A percentile compares a stretch with the other conserved stretches of the same genome.
These are phyloP conservation scores for Drosophila watanabei DNA, from an alignment of 1,140 invertebrate genomes.

Conservation along the genomic window DNA sequence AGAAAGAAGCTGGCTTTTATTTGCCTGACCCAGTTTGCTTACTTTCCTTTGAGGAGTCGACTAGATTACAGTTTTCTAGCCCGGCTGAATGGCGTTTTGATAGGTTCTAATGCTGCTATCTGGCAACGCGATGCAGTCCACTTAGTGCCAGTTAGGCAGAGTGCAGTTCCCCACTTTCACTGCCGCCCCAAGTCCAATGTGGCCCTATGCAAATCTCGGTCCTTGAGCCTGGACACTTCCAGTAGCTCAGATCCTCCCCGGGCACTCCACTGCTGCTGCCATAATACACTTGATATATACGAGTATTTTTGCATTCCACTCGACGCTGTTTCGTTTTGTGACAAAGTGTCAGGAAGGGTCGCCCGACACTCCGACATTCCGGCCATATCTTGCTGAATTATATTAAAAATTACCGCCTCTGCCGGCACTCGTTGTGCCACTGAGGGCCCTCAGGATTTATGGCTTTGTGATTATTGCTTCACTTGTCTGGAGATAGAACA, in stretches of 20 bases:
- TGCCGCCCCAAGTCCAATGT: conserved; percentile 55
- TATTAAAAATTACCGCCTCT: conserved; percentile 76
- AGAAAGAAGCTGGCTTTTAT: conserved; percentile 34
- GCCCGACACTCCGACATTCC: conserved; percentile 64
- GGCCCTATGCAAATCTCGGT: conserved; percentile 65
- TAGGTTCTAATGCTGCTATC: conserved; percentile 79
- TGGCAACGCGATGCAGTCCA: conserved; percentile 77
- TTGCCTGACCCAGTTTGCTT: conserved; percentile 72
- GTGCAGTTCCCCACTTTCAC: conserved; percentile 57
- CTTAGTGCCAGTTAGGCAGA: conserved; percentile 69
- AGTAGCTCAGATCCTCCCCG: conserved; percentile 12
- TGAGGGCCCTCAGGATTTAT: conserved; percentile 69
- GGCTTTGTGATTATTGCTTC: conserved; percentile 78
- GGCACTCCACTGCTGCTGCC: conserved; percentile 27
- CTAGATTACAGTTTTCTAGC: conserved; percentile 74
- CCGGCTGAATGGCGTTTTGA: conserved; percentile 76
- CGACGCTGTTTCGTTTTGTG: conserved; percentile 66
- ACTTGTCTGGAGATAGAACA: conserved; percentile 73
- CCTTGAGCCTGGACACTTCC: conserved; percentile 56
- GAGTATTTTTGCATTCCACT: conserved; percentile 67
- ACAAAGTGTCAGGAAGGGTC: conserved; percentile 76
- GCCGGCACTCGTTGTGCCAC: conserved; percentile 34
- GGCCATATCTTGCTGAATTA: conserved; percentile 72
- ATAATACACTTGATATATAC: conserved; percentile 74
- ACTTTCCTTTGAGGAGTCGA: conserved; percentile 41